Evolutionary conservation across 2,888 invertebrate species (phyloP).

Genomic region (Drosophila cognata): DNA sequence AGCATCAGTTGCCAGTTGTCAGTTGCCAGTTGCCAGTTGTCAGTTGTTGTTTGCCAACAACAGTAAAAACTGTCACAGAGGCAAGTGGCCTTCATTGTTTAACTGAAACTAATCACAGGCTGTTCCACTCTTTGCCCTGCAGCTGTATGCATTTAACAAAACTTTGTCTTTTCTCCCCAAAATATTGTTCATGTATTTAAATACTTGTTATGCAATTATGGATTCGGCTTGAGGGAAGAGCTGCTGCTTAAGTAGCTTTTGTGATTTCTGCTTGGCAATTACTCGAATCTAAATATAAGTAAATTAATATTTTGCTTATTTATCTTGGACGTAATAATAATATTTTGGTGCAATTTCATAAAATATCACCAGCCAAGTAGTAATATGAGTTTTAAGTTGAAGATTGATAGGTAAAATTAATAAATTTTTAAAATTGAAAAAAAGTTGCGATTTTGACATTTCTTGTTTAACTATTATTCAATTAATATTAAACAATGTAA

Average conservation of each 20-base stretch:
- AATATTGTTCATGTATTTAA: background rate
- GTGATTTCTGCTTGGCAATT: background rate
- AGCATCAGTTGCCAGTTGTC: slow-evolving; percentile 28
- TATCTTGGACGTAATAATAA: too few species aligned
- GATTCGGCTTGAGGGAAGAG: background rate
- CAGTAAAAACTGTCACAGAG: slow-evolving; percentile 5
- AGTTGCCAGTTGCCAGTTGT: slow-evolving; percentile 14
- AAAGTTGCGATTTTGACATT: background rate
- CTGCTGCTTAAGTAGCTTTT: background rate
- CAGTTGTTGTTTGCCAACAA: slow-evolving; percentile 23
- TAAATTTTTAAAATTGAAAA: too few species aligned
- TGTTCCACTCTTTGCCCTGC: background rate
- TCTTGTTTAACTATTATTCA: background rate
- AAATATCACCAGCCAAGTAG: background rate
- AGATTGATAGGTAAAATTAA: background rate
- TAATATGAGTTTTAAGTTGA: background rate
- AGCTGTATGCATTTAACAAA: background rate
- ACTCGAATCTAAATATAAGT: background rate
- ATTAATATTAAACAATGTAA: too few species aligned
- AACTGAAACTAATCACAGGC: slow-evolving; percentile 30
- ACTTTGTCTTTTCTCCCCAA: background rate
- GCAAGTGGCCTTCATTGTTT: slow-evolving; percentile 12
- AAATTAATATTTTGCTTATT: background rate
- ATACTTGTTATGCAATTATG: background rate
- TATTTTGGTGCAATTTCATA: too few species aligned